Percentiles rank a stretch among this genome's conserved stretches.
Evolutionary conservation across 2,888 invertebrate species (phyloP).

Genomic region (Limnephilus auricula): DNA sequence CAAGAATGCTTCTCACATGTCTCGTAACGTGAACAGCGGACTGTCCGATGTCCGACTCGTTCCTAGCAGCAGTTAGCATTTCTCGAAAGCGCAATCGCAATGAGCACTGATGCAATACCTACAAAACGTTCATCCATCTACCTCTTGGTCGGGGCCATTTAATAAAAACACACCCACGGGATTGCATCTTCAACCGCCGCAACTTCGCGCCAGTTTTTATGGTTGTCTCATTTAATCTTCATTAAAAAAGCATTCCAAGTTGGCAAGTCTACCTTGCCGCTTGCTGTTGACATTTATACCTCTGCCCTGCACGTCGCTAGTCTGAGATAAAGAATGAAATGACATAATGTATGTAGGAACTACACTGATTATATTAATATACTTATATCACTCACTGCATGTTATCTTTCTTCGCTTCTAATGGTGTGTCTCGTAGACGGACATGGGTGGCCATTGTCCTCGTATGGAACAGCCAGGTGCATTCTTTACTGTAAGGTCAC

Average conservation of each 20-base stretch:
- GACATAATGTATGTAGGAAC: background rate
- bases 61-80: constrained; percentile 11
- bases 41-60: too few relatives aligned
- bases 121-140: background rate
- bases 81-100: constrained; percentile 34
- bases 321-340: background rate
- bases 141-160: background rate
- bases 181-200: constrained; percentile 12
- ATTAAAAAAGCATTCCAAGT: background rate
- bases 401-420: background rate
- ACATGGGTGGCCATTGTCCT: background rate
- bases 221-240: background rate
- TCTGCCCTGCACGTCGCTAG: background rate
- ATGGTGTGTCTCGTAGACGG: background rate
- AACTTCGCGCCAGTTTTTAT: background rate
- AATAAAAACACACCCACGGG: constrained; percentile 34
- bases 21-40: background rate
- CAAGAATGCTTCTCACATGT: constrained; percentile 40
- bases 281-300: background rate
- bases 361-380: background rate
- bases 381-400: background rate
- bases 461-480: background rate
- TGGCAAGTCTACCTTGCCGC: background rate
- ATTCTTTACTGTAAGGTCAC: background rate
- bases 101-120: constrained; percentile 48